A percentile compares a stretch with the other conserved stretches of the same genome.
Conservation (phyloP, 2,113 vertebrate species). For the Lophochroa leadbeateri region DNA sequence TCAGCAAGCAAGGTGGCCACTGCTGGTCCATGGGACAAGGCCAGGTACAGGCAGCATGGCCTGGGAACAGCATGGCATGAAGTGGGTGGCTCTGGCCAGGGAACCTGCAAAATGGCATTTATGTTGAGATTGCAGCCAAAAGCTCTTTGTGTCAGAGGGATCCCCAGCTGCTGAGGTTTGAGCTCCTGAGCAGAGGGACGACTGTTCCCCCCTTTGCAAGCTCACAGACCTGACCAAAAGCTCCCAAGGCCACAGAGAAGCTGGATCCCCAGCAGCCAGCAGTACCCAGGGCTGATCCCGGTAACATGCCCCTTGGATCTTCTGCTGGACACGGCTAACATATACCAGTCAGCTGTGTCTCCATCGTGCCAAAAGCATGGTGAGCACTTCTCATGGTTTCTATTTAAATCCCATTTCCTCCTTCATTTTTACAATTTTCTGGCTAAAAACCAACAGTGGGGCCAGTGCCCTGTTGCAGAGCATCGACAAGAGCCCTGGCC, state of each 20-base stretch:
- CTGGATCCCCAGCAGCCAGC: not conserved
- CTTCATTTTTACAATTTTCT: not conserved
- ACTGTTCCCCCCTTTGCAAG: not conserved
- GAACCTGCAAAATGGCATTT: constrained; percentile 64
- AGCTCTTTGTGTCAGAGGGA: not conserved
- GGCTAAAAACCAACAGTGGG: not conserved
- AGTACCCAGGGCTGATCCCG: not conserved
- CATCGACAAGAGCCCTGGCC: not conserved
- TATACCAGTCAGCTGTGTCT: not conserved
- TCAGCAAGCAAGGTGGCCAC: constrained; percentile 76
- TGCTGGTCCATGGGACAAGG: constrained; percentile 42
- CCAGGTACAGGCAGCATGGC: not conserved
- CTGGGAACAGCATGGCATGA: not conserved
- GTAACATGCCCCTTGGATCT: not conserved
- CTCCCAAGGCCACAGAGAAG: not conserved
- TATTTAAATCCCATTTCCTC: not conserved
- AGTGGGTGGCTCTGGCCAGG: not conserved
- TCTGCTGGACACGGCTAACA: not conserved
- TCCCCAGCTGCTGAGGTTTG: not conserved
- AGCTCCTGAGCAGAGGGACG: not conserved
- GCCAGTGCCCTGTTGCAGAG: not conserved
- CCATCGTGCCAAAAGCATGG: not conserved
- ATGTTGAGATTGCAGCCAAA: constrained; percentile 15
- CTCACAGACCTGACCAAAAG: not conserved
- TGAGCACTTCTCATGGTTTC: not conserved